These are phyloP conservation scores for Crocidura indochinensis DNA, from an alignment of 2,797 vertebrate genomes.

Conservation along the genomic window DNA sequence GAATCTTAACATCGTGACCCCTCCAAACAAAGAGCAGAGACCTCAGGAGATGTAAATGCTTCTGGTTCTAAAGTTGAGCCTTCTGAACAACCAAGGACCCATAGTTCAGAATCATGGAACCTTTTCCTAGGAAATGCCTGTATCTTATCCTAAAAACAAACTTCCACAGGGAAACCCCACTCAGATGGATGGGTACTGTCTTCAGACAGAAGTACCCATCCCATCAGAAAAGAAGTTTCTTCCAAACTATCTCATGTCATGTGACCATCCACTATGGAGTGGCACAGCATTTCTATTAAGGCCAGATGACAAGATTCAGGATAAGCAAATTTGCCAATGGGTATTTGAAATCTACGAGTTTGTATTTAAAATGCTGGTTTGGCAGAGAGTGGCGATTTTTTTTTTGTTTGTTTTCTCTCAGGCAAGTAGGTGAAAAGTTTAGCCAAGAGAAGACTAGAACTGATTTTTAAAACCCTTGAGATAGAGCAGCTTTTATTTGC, in stretches of 20 bases:
- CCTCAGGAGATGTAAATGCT: constrained; percentile 66
- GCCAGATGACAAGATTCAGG: constrained; percentile 92
- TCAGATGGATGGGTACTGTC: not conserved
- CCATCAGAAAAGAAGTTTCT: constrained; percentile 73
- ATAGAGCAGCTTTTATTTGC: constrained; percentile 72
- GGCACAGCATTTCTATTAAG: constrained; percentile 90
- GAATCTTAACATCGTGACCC: constrained; percentile 61
- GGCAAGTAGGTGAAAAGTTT: constrained; percentile 63
- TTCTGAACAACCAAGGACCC: constrained; percentile 37
- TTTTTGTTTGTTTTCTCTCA: constrained; percentile 56
- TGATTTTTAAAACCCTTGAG: constrained; percentile 68
- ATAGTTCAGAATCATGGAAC: not conserved
- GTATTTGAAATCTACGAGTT: not conserved
- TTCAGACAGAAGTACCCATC: constrained; percentile 67
- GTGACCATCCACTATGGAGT: constrained; percentile 81
- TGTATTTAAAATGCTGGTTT: constrained; percentile 16
- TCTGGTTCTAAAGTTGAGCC: constrained; percentile 50
- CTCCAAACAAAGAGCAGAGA: constrained; percentile 55
- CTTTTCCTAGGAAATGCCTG: not conserved
- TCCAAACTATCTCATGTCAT: constrained; percentile 30
- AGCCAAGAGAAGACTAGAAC: constrained; percentile 63
- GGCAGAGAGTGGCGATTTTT: not conserved
- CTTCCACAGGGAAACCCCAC: not conserved
- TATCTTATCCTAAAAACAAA: not conserved
- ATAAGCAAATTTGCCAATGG: constrained; percentile 88